Evolutionary conservation across 2,888 invertebrate genomes (phyloP), one percentile per base, ranked within the genome.

Genomic region (Torymus auratus): DNA sequence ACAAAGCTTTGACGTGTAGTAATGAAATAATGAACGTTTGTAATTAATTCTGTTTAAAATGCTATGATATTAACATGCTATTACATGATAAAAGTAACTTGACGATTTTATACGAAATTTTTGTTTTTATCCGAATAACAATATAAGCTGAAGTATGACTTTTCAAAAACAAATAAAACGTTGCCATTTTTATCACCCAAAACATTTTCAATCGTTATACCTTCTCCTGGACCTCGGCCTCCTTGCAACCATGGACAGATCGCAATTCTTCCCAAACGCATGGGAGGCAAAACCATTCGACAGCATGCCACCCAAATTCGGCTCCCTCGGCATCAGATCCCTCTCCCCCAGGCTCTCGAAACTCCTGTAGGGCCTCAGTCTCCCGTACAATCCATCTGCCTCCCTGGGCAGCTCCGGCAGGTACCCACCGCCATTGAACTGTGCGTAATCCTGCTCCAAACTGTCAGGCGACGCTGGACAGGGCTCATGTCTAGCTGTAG

Each of bases 391-490:
- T 13, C 50, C 67, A 13, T 78, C 53, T n/a, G 7, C 41, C 7
- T 58, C 23, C 7, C 52, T 56, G 17, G 23, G 23, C 4, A n/a
- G 17, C 10, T 60, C 53, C 28, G 52, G 58, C 15, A 41, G 13
- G 53, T 50, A 61, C 5, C 41, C 41, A 41, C 41, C 41, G n/a
- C 60, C 78, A 41, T 50, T 74, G n/a, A 69, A 13, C n/a, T 41
- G 60, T 68, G 88, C 86, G 85, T 88, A 87, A 28, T 90, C 91
- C 80, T 88, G 90, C 70, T 93, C 93, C 55, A 93, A 88, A 84
- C 93, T 93, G 83, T 93, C 93, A 1, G 92, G 92, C 67, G 92
- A 92, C 4, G 92, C 89, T 83, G 15, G 87, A 76, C 71, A 86
- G 0, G 52, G 15, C 15, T 72, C 72, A 52, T 69, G 69, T 12